phyloP scores from a whole-genome alignment of 2,888 invertebrate species.

The Caenorhabditis auriculariae region DNA sequence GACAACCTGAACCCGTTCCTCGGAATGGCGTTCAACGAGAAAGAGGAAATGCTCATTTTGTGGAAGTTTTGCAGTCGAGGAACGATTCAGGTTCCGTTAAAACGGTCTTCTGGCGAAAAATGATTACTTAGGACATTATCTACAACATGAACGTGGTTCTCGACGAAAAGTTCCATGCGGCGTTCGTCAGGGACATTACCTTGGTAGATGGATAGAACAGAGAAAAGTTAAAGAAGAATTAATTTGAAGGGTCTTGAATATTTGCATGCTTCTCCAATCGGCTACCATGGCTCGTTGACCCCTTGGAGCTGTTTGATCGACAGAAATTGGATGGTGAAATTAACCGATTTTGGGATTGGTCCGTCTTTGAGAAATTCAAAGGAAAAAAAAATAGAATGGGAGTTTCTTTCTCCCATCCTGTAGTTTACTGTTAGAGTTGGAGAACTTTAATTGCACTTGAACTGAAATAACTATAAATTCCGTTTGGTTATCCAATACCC shows the following conservation, averaged over 20 bases:
- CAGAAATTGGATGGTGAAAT: conserved; percentile 62
- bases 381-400: too few relatives aligned
- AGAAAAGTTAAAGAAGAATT: neutral
- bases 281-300: conserved; percentile 59
- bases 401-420: too few relatives aligned
- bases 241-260: conserved; percentile 55
- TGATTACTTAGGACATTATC: conserved; percentile 78
- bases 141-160: conserved; percentile 96
- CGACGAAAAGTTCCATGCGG: conserved; percentile 94
- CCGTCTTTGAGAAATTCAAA: neutral
- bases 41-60: conserved; percentile 57
- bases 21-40: conserved; percentile 69
- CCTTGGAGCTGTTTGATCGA: conserved; percentile 62
- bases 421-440: too few relatives aligned
- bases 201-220: conserved; percentile 20
- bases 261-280: conserved; percentile 54
- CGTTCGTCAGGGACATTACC: conserved; percentile 93
- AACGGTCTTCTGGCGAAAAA: too few relatives aligned
- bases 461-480: too few relatives aligned
- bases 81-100: conserved; percentile 56
- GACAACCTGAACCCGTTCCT: conserved; percentile 96
- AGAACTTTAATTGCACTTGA: too few relatives aligned
- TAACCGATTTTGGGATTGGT: conserved; percentile 55
- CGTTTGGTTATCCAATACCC: too few relatives aligned
- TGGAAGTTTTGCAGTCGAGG: conserved; percentile 62